A percentile compares a stretch with the other conserved stretches of the same genome.
phyloP scores from a whole-genome alignment of 2,888 invertebrate species.

The Biston betularia region DNA sequence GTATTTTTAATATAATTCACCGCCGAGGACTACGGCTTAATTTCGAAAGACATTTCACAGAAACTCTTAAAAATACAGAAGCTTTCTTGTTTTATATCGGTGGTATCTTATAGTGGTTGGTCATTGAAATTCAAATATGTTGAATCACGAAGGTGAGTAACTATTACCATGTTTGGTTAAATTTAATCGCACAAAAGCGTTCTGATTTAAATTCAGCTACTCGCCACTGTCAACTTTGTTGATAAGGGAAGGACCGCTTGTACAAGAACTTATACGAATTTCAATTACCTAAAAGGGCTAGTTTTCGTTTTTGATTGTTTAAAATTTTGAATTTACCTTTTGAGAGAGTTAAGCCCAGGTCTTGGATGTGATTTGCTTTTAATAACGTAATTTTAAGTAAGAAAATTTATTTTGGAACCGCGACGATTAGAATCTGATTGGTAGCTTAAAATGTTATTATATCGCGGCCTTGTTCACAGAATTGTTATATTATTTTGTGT shows the following conservation, averaged over 20 bases:
- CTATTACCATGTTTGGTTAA: neutral
- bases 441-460: slow-evolving; percentile 68
- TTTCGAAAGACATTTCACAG: slow-evolving; percentile 12
- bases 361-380: slow-evolving; percentile 31
- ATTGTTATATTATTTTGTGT: slow-evolving; percentile 27
- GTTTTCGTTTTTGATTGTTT: slow-evolving; percentile 29
- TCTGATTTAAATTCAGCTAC: neutral
- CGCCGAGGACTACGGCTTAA: neutral
- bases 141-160: neutral
- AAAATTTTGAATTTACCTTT: slow-evolving; percentile 26
- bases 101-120: neutral
- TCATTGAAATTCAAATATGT: neutral
- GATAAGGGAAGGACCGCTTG: slow-evolving; percentile 16
- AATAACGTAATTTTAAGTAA: slow-evolving; percentile 46
- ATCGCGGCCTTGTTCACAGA: slow-evolving; percentile 40
- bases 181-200: neutral
- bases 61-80: slow-evolving; percentile 12
- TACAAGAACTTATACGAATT: slow-evolving; percentile 29
- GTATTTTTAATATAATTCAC: too few species aligned
- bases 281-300: slow-evolving; percentile 27
- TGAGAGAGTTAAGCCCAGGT: slow-evolving; percentile 16
- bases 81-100: slow-evolving; percentile 2
- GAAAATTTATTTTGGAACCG: slow-evolving; percentile 50
- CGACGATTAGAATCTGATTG: slow-evolving; percentile 66
- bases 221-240: neutral